Evolutionary conservation across 2,888 invertebrate genomes (phyloP), one percentile per base, ranked within the genome.

Genomic region (Saturnia japonica): DNA sequence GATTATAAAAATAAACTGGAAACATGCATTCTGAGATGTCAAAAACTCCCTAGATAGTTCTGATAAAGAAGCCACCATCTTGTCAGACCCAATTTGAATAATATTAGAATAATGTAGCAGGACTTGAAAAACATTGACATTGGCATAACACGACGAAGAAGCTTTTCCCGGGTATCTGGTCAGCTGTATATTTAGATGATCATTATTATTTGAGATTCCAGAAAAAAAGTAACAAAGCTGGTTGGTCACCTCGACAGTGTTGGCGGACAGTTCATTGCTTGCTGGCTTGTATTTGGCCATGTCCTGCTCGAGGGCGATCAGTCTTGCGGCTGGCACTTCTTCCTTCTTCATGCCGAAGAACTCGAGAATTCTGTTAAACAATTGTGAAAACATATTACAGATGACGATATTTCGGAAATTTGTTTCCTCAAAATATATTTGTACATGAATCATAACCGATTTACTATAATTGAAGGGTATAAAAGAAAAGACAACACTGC

Each of bases 331-430:
- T 12, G 98, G 98, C 19, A 97, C 96, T 87, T 98, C 98, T n/a
- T 97, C 97, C 90, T 97, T 97, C 94, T 97, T 97, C 96, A 99
- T 97, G 81, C 99, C 99, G 93, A 99, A 99, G 97, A 99, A 99
- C 94, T 99, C 99, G 88, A 99, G 95, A 89, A 99, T 99, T 85
- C 99, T 96, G 72, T 1, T 43, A 43, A 28, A 60, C 25, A 28
- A 60, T 14, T 25, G 14, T 28, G 25, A 60, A 6, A 54, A 54
- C 3, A 47, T 47, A 47, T n/a, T 54, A 22, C 54, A 22, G 1
- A 22, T n/a, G 22, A 9, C 2, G 7, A 54, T 54, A 1, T 54
- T 22, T 22, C 19, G 4, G 19, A 47, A 1, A 47, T 47, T 47
- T 19, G 19, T 47, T 4, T 1, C 14, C 14, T 47, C 19, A 47